phyloP scores from a whole-genome alignment of 1,140 invertebrate genomes.

The Ips typographus region DNA sequence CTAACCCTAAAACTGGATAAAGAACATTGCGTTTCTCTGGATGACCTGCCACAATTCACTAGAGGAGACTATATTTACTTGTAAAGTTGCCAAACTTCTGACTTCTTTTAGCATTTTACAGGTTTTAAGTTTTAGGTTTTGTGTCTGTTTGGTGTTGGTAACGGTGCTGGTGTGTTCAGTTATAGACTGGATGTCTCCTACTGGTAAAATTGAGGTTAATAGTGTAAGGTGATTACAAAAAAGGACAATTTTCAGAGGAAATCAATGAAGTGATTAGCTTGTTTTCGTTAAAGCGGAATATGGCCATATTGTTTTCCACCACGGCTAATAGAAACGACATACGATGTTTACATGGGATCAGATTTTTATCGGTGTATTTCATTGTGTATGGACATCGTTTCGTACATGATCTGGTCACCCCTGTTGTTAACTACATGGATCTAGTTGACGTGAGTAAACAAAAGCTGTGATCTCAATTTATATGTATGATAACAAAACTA shows the following conservation, averaged over 20 bases:
- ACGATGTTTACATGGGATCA: slow-evolving; percentile 40
- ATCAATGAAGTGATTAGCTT: slow-evolving; percentile 18
- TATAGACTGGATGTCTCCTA: slow-evolving; percentile 16
- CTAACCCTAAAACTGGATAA: slow-evolving; percentile 34
- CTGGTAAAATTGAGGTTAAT: background rate
- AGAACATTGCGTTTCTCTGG: slow-evolving; percentile 32
- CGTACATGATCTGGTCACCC: slow-evolving; percentile 39
- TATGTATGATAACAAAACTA: too few species aligned
- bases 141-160: slow-evolving; percentile 23
- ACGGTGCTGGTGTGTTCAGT: slow-evolving; percentile 25
- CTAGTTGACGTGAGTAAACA: slow-evolving; percentile 41
- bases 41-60: slow-evolving; percentile 30
- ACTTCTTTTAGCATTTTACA: background rate
- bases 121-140: slow-evolving; percentile 28
- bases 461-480: background rate
- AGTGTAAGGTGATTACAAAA: background rate
- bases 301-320: slow-evolving; percentile 34
- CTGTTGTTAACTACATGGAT: slow-evolving; percentile 40
- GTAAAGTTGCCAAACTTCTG: slow-evolving; percentile 24
- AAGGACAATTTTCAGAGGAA: slow-evolving; percentile 8
- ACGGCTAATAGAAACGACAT: slow-evolving; percentile 28
- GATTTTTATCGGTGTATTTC: slow-evolving; percentile 39
- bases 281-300: slow-evolving; percentile 38
- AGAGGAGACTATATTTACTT: slow-evolving; percentile 31
- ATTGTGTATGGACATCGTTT: slow-evolving; percentile 40